Base-by-base conservation (phyloP, 2,888 invertebrate genomes). In the Helicoverpa assulta region DNA sequence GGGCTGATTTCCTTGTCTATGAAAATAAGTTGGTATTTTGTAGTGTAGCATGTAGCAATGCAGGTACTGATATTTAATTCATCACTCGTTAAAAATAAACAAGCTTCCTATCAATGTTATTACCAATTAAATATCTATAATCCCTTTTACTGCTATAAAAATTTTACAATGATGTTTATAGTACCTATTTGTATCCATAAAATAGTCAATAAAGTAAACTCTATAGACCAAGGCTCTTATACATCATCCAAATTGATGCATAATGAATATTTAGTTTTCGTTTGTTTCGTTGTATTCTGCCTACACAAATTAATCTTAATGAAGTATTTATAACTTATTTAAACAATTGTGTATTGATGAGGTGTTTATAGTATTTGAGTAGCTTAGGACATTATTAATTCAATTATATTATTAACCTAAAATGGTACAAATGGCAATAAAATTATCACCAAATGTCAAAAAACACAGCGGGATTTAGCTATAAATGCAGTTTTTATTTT, bases 291-390 rank as follows among this genome's bases (percentile, higher is more conserved):
- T 59, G 16, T 57, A n/a, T 21, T 62, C 8, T 53, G 43, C 12
- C 60, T 64, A 71, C 50, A 55, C 58, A 69, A 63, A 60, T 61
- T 26, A 64, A 56, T 58, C 43, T 7, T 37, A 54, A 26, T 52
- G n/a, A 18, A n/a, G n/a, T 56, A 59, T 73, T 71, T 70, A 70
- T 68, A 52, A 63, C 61, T 64, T 70, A 62, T 63, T 73, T 61
- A 26, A 58, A 63, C 51, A 62, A 67, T 70, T 10, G 33, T 10
- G 10, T 2, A 6, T 33, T 33, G 8, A 33, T 8, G 10, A 10
- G 8, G 33, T 10, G 33, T 75, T 68, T 79, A 70, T 62, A 40
- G 14, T 7, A 19, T 55, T 43, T 61, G 40, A 33, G 21, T 61
- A 33, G 75, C 64, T 64, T 64, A 64, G 16, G 33, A 14, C 14